Evolutionary conservation across 2,113 vertebrate species (phyloP), one percentile per base, ranked within the genome.

Genomic region (Boleophthalmus pectinirostris): DNA sequence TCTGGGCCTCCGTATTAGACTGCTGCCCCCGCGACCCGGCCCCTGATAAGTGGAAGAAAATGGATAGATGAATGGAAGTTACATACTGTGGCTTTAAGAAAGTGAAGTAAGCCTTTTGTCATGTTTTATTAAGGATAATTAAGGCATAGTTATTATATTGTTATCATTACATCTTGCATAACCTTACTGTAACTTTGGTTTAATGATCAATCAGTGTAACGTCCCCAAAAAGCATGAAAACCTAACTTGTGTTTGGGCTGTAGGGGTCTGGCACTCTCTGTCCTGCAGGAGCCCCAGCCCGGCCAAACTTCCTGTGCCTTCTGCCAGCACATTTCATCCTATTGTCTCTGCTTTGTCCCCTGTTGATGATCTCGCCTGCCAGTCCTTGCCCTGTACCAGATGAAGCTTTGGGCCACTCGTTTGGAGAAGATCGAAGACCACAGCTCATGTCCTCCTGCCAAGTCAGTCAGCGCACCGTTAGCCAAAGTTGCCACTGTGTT

Each of bases 311-410:
- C 57, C 77, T 79, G 63, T 82, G 20, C 46, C 72, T 69, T 66
- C 1, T 84, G 87, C 87, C 87, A 88, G 78, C 77, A 83, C 80
- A 86, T 85, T 89, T 90, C 79, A 91, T 82, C 80, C 87, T 54
- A 84, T 90, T 89, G 85, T 88, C 75, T 75, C 46, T 70, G 29
- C 46, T 72, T 29, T n/a, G 18, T 3, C 11, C 35, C 23, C 51
- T 78, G 79, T 76, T 76, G 65, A 23, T 23, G 60, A 51, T 68
- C 81, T 69, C 63, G 20, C 3, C 51, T 81, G 82, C 86, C 80
- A 82, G 82, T 78, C 79, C 82, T 84, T 77, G 73, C 74, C 83
- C 80, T 53, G 68, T 82, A 69, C 67, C 81, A 85, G 78, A 88
- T 88, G 82, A 86, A 82, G 82, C 82, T 76, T 61, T 79, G 79